These are phyloP conservation scores for Halcyon badia DNA, from an alignment of 2,797 vertebrate species.

Conservation along the genomic window DNA sequence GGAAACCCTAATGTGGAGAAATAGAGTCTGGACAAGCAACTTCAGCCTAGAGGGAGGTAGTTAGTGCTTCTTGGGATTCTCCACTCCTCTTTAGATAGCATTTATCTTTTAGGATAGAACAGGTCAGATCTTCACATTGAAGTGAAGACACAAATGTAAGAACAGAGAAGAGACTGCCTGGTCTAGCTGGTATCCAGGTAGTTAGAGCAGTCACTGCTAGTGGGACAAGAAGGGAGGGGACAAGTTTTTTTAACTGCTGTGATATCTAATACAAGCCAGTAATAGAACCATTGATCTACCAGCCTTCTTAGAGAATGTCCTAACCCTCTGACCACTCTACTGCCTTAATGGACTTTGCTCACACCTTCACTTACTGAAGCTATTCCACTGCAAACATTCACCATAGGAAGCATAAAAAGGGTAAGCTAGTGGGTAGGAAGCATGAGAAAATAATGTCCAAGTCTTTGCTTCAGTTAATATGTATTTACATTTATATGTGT, in stretches of 20 bases:
- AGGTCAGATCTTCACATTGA: neutral
- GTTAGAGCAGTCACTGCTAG: neutral
- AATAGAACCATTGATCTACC: neutral
- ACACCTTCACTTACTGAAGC: neutral
- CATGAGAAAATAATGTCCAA: rapidly evolving
- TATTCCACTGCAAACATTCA: neutral
- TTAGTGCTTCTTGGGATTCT: neutral
- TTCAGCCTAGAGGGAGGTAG: neutral
- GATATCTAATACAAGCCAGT: neutral
- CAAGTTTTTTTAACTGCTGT: neutral
- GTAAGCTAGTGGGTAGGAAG: neutral
- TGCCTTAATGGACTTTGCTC: neutral
- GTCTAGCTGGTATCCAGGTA: neutral
- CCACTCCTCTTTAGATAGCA: neutral
- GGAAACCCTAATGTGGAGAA: neutral
- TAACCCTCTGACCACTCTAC: neutral
- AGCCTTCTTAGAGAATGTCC: neutral
- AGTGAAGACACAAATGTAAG: neutral
- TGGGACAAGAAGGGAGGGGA: neutral
- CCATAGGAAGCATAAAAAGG: neutral
- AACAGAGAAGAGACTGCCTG: neutral
- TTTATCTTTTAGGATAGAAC: no score
- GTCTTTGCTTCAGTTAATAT: neutral
- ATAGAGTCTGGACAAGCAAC: neutral
- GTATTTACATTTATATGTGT: neutral